These are phyloP conservation scores for Drosophila bifasciata DNA, from an alignment of 1,140 invertebrate genomes.

Conservation along the genomic window DNA sequence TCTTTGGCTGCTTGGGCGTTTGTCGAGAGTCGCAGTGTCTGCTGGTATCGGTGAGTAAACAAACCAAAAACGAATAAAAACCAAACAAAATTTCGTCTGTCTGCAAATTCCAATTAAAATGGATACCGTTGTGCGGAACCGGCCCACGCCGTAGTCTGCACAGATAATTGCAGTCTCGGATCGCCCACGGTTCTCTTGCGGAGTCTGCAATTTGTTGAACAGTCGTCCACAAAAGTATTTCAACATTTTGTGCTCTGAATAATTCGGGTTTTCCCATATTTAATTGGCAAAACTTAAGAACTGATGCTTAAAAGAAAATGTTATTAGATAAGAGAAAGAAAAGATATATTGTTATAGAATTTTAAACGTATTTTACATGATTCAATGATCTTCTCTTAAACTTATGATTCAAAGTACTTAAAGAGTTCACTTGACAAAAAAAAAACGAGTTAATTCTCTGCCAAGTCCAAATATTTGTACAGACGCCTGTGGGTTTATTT, in stretches of 20 bases:
- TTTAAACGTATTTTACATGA: too few species aligned
- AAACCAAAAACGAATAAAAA: slow-evolving; percentile 5
- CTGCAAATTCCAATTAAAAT: slow-evolving; percentile 43
- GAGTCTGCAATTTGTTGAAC: slow-evolving; percentile 7
- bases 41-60: slow-evolving; percentile 89
- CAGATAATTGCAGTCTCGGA: slow-evolving; percentile 29
- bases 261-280: too few species aligned
- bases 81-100: slow-evolving; percentile 4
- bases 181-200: slow-evolving; percentile 25
- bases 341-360: too few species aligned
- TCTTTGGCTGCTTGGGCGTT: slow-evolving; percentile 96
- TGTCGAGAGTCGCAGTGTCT: slow-evolving; percentile 94
- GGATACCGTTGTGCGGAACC: slow-evolving; percentile 17
- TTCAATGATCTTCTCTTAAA: too few species aligned
- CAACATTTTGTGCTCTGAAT: too few species aligned
- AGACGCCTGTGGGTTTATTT: slow-evolving; percentile 29
- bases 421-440: too few species aligned
- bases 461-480: neutral
- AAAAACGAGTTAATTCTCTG: too few species aligned
- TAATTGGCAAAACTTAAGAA: too few species aligned
- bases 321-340: too few species aligned
- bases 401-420: too few species aligned
- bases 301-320: too few species aligned
- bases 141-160: slow-evolving; percentile 20
- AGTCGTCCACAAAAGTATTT: too few species aligned